Percentiles rank a stretch among this genome's conserved stretches.
Evolutionary conservation across 2,797 vertebrate species (phyloP).

Genomic region (Aeoliscus strigatus): DNA sequence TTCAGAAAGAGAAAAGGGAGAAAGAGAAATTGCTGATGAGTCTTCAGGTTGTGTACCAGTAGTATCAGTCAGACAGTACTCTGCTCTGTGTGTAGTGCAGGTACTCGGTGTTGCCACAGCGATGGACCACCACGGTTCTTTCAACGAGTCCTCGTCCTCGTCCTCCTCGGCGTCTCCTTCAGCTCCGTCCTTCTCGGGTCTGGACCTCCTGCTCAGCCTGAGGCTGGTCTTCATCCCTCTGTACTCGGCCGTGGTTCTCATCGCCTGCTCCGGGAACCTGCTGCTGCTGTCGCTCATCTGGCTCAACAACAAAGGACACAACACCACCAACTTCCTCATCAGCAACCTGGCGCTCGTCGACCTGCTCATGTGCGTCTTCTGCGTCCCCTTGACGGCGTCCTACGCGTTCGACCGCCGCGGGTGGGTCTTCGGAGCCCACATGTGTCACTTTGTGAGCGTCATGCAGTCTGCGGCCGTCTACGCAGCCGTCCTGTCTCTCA

Average conservation of each 20-base stretch:
- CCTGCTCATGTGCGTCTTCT: conserved; percentile 84
- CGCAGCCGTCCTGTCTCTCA: conserved; percentile 83
- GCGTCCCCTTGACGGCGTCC: conserved; percentile 80
- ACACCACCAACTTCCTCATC: conserved; percentile 86
- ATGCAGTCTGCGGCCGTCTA: conserved; percentile 83
- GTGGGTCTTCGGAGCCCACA: conserved; percentile 82
- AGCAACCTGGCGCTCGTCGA: conserved; percentile 82
- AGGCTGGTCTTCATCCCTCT: conserved; percentile 84
- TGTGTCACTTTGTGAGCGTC: conserved; percentile 81
- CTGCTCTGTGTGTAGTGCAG: background rate
- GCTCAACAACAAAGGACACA: conserved; percentile 82
- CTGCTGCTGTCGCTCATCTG: conserved; percentile 83
- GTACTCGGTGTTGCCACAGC: too few relatives aligned
- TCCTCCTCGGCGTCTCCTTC: conserved; percentile 17
- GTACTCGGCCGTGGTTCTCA: conserved; percentile 74
- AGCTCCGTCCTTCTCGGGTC: conserved; percentile 69
- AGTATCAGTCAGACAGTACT: too few relatives aligned
- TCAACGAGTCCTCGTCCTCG: conserved; percentile 66
- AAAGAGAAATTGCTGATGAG: too few relatives aligned
- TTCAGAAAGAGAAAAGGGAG: too few relatives aligned
- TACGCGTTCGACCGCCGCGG: conserved; percentile 82
- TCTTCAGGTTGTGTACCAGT: too few relatives aligned
- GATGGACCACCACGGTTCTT: conserved; percentile 48
- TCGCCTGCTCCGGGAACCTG: conserved; percentile 82
- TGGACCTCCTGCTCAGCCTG: conserved; percentile 79